A percentile compares a stretch with the other conserved stretches of the same genome.
Conservation (phyloP, 1,140 invertebrate species). For the Diplogasteroides magnus region DNA sequence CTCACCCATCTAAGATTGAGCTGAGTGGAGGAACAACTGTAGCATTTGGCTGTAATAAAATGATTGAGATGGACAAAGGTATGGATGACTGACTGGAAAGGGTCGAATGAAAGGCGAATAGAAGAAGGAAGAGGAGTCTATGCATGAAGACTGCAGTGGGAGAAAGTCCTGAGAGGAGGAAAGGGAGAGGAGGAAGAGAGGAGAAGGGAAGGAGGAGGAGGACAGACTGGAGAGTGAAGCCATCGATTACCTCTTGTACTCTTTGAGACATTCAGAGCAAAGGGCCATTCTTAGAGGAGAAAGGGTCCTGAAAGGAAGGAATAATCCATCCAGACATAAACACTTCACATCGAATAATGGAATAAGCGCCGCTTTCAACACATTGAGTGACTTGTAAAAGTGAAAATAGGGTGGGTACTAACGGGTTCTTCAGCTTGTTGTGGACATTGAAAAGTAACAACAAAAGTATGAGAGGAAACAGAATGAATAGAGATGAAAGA, state of each 20-base stretch:
- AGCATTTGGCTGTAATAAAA: conserved; percentile 27
- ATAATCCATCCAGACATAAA: background rate
- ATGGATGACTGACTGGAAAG: background rate
- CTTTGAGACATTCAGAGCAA: background rate
- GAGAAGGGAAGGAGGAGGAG: background rate
- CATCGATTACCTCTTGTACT: background rate
- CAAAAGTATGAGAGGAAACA: too few species aligned
- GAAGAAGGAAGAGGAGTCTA: background rate
- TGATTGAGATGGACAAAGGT: background rate
- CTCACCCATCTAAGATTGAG: conserved; percentile 37
- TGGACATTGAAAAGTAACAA: too few species aligned
- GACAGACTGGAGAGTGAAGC: background rate
- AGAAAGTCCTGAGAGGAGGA: too few species aligned
- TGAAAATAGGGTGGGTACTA: background rate
- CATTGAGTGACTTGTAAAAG: background rate
- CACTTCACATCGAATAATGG: background rate
- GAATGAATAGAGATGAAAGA: too few species aligned
- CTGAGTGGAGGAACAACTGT: conserved; percentile 39
- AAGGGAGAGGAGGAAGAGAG: background rate
- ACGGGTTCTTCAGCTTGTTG: too few species aligned
- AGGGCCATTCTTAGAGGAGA: too few species aligned
- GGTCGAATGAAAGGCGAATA: background rate
- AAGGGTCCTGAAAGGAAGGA: background rate
- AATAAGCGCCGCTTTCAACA: background rate
- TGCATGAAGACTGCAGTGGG: background rate